Conservation (phyloP, 2,113 vertebrate species). For the Sylvia atricapilla region DNA sequence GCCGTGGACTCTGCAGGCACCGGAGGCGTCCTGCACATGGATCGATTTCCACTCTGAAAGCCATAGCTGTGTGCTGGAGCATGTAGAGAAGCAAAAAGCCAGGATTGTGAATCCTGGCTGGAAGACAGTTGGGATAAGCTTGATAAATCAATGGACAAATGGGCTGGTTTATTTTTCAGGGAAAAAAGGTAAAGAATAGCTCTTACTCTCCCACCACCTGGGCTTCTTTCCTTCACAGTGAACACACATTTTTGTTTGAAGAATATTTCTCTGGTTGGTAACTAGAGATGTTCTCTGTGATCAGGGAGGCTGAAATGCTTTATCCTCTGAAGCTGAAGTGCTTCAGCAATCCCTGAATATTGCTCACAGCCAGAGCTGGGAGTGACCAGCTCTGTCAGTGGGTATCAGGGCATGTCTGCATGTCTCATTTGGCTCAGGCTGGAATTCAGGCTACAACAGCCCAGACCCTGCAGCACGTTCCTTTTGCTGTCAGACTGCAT, state of each 20-base stretch:
- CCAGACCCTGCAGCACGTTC: background rate
- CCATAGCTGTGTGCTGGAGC: background rate
- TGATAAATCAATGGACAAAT: slow-evolving; percentile 28
- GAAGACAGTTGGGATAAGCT: background rate
- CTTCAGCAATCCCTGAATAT: background rate
- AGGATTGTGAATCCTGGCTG: background rate
- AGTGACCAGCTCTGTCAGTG: background rate
- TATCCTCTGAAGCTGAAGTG: background rate
- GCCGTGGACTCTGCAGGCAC: slow-evolving; percentile 37
- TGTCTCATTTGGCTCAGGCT: background rate
- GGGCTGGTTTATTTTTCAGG: background rate
- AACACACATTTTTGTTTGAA: background rate
- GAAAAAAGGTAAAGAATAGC: background rate
- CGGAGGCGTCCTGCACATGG: slow-evolving; percentile 9
- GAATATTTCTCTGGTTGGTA: background rate
- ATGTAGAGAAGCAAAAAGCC: background rate
- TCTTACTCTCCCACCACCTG: background rate
- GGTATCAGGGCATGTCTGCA: background rate
- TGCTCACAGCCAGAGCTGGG: background rate
- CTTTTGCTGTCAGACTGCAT: background rate
- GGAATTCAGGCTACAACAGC: background rate
- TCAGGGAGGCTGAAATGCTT: background rate
- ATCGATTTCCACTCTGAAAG: slow-evolving; percentile 27
- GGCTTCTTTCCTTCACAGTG: background rate
- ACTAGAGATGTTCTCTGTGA: background rate